Base-by-base conservation (phyloP, 2,888 invertebrate genomes). In the Andrena camellia region DNA sequence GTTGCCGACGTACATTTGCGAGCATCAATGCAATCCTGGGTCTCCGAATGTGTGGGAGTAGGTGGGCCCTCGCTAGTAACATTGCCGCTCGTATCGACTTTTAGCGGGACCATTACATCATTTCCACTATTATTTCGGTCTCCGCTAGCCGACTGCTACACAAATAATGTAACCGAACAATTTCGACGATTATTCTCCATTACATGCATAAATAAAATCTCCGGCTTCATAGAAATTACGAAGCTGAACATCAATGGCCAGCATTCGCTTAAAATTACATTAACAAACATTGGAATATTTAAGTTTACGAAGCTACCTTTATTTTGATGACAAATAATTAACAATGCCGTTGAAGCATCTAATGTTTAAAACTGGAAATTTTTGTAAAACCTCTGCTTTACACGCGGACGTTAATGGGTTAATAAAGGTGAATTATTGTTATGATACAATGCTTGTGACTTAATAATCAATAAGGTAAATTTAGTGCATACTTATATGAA, bases 21-120 rank as follows among this genome's bases (percentile, higher is more conserved):
- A 89, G 95, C 95, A 89, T 96, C 95, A 80, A 95, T 94, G 92
- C 95, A 95, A 93, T 96, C 96, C 91, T 96, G 96, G 93, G 95
- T 96, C 95, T 97, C 96, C 88, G 97, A 97, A 94, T 97, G 97
- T 88, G 97, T 97, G n/a, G 97, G 97, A 86, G 97, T 97, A 66
- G 97, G 97, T 89, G 97, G 96, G 69, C 96, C 96, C 87, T 96
- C 96, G 86, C 92, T 92, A 72, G 93, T 90, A 77, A 88, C 86
- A 89, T 92, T 93, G 64, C 93, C 93, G 87, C 93, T 94, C 79
- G 95, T 95, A 90, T 95, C 95, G 88, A 95, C 95, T 92, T 95
- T 95, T 69, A 95, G 93, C 85, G 95, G 95, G 81, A 94, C 92
- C 93, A 93, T 94, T 57, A 94, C 91, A 77, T 94, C 94, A 75